Conservation (phyloP, 2,888 invertebrate genomes). For the Drosophila rubida region DNA sequence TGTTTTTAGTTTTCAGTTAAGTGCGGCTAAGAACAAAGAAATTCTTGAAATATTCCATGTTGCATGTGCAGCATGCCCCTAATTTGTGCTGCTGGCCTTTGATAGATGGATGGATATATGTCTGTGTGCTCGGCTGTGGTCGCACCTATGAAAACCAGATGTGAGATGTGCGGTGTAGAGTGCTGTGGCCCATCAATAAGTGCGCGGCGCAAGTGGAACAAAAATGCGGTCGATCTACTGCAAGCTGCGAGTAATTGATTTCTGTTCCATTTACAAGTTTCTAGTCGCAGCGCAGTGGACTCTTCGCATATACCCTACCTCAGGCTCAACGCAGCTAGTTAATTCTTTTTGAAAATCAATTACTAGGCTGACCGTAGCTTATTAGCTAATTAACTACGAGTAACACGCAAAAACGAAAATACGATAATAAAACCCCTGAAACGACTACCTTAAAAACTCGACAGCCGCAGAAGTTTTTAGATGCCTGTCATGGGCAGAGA, state of each 20-base stretch:
- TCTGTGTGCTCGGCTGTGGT: slow-evolving; percentile 28
- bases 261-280: slow-evolving; percentile 2
- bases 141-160: slow-evolving; percentile 63
- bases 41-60: slow-evolving; percentile 36
- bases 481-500: not conserved
- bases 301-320: not conserved
- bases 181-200: slow-evolving; percentile 31
- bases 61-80: slow-evolving; percentile 26
- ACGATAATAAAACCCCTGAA: slow-evolving; percentile 27
- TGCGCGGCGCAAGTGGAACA: not conserved
- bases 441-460: slow-evolving; percentile 26
- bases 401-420: slow-evolving; percentile 8
- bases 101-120: slow-evolving; percentile 31
- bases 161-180: slow-evolving; percentile 33
- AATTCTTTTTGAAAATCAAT: slow-evolving; percentile 48
- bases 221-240: slow-evolving; percentile 22
- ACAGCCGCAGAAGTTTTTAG: slow-evolving; percentile 8
- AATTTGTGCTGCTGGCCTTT: slow-evolving; percentile 37
- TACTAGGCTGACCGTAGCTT: slow-evolving; percentile 35
- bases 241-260: slow-evolving; percentile 24
- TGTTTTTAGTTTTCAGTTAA: slow-evolving; percentile 7
- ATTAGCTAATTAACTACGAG: slow-evolving; percentile 48
- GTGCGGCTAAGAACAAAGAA: slow-evolving; percentile 52
- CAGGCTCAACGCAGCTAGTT: too few species aligned
- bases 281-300: not conserved